Evolutionary conservation across 64 coral and sea anemone species (phyloP).

Genomic region (Stichodactyla mertensii): DNA sequence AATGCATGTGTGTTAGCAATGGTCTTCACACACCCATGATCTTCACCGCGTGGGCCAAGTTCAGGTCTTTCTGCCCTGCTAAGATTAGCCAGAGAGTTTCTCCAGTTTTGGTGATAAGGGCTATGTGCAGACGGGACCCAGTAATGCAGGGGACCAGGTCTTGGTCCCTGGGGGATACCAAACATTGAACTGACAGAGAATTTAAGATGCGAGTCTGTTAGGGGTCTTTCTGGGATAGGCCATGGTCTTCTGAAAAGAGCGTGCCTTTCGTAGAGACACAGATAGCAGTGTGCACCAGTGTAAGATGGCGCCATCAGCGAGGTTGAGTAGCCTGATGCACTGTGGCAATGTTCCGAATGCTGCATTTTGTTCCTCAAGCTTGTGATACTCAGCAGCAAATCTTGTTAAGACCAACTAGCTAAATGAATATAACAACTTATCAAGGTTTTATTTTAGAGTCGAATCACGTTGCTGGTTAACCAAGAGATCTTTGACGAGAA

Average conservation of each 20-base stretch:
- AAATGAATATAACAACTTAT: not conserved
- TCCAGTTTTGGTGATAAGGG: not conserved
- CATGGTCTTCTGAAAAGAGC: conserved; percentile 20
- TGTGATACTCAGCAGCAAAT: not conserved
- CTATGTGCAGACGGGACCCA: conserved; percentile 7
- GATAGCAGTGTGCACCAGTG: not conserved
- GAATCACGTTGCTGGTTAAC: conserved; percentile 16
- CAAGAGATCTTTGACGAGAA: not conserved
- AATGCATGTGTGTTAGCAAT: not conserved
- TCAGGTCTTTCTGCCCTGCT: not conserved
- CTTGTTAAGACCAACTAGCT: not conserved
- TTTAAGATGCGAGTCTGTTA: conserved; percentile 8
- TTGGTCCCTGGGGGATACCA: not conserved
- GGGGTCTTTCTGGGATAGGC: not conserved
- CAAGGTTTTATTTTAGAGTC: conserved; percentile 4
- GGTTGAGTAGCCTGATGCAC: not conserved
- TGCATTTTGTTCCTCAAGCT: not conserved
- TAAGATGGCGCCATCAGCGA: not conserved
- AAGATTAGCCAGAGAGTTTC: not conserved
- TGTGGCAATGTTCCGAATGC: not conserved
- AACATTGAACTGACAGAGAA: conserved; percentile 5
- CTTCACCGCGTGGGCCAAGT: not conserved
- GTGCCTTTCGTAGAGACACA: conserved; percentile 25
- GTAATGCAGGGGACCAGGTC: not conserved
- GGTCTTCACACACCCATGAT: not conserved